These are phyloP conservation scores for Grapholita molesta DNA, from an alignment of 1,140 invertebrate genomes.

Conservation along the genomic window DNA sequence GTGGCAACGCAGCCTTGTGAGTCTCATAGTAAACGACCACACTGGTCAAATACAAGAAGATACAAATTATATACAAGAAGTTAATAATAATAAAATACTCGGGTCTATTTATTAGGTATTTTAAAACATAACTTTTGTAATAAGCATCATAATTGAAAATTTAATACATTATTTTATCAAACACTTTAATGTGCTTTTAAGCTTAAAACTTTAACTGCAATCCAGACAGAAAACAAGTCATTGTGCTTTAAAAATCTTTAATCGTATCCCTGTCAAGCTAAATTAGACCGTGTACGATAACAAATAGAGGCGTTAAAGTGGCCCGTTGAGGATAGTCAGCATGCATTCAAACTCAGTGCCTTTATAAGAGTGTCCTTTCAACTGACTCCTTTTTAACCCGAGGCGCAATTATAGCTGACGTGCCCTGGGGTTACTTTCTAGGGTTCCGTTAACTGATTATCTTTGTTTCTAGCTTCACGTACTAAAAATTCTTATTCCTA, in stretches of 20 bases:
- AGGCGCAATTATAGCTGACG: constrained; percentile 47
- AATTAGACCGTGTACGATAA: constrained; percentile 13
- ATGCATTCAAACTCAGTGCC: constrained; percentile 34
- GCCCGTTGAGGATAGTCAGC: neutral
- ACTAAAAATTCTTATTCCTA: too few species aligned
- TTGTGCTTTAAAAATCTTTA: constrained; percentile 20
- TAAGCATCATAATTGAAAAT: neutral
- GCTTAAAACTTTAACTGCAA: constrained; percentile 37
- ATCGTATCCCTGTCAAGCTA: constrained; percentile 6
- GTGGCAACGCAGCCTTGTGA: too few species aligned
- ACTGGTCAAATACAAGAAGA: too few species aligned
- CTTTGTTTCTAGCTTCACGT: too few species aligned
- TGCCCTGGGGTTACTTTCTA: constrained; percentile 34
- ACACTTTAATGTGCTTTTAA: constrained; percentile 16
- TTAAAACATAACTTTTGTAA: too few species aligned
- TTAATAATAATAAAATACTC: too few species aligned
- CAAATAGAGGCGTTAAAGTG: neutral
- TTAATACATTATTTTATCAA: neutral
- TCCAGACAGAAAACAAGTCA: constrained; percentile 45
- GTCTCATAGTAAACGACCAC: too few species aligned
- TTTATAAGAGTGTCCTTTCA: constrained; percentile 48
- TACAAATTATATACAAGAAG: too few species aligned
- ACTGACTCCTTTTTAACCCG: constrained; percentile 40
- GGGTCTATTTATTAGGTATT: too few species aligned
- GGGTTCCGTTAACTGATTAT: constrained; percentile 17